Base-by-base conservation (phyloP, 2,888 invertebrate genomes). In the Antheraea assamensis region DNA sequence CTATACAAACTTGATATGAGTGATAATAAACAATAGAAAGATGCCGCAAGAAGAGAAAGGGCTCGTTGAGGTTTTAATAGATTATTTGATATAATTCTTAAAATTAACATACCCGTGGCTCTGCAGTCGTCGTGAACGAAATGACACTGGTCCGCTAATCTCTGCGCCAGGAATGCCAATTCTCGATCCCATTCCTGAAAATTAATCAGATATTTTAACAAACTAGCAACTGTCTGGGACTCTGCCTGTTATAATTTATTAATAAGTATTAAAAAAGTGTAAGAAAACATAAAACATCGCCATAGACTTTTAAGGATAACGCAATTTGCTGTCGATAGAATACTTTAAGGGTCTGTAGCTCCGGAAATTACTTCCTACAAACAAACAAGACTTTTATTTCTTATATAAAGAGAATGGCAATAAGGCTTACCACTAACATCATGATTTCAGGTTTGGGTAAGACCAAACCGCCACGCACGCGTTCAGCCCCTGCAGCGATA, bases 81-180 rank as follows among this genome's bases (percentile, higher is more conserved):
- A 30, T 1, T 3, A 17, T 24, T 30, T 17, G 17, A 30, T 17
- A 15, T 27, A 17, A 27, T 30, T 30, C 15, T 17, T 30, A 17
- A 30, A 24, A 58, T 58, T 8, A 58, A 58, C 30, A 73, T 76
- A 93, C 94, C 90, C 73, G 94, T 94, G 0, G 94, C 94, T 77
- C 94, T 86, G 77, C 94, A 94, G 19, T 92, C 89, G 27, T 94
- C 94, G 75, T 94, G 94, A 0, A 90, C 87, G 49, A 94, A 94
- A 49, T 83, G 81, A 70, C 94, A 94, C 76, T 94, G 94, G 72
- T 94, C 91, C 0, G 94, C 93, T 2, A 94, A 78, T 35, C 91
- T 84, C 75, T 94, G 92, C 0, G 93, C 93, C 21, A 94, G 79
- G 0, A 79, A 77, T 0, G 94, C 88, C n/a, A 94, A 74, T 76